phyloP scores from a whole-genome alignment of 1,140 invertebrate genomes.

The Coptotermes formosanus region DNA sequence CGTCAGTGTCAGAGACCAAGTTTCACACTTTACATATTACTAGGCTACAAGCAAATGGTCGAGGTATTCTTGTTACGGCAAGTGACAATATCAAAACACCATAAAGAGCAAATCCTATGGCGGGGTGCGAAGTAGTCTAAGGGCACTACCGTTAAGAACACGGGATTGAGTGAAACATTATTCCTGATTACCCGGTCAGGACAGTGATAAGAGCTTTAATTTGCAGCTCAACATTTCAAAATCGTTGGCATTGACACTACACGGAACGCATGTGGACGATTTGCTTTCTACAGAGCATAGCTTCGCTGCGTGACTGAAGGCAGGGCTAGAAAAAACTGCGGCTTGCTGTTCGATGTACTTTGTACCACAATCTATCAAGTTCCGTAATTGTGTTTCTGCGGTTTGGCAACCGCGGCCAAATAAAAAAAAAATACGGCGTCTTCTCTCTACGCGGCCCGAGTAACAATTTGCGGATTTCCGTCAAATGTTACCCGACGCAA shows the following conservation, averaged over 20 bases:
- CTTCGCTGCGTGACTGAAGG: background rate
- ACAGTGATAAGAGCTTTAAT: background rate
- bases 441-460: background rate
- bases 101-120: too few species aligned
- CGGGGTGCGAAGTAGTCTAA: too few species aligned
- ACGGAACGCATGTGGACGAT: background rate
- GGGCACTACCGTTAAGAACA: too few species aligned
- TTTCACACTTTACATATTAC: too few species aligned
- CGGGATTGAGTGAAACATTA: too few species aligned
- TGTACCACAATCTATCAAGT: slow-evolving; percentile 8
- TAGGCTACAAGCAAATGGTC: too few species aligned
- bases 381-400: background rate
- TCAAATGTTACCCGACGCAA: background rate
- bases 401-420: background rate
- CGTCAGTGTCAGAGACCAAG: too few species aligned
- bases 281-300: background rate
- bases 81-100: too few species aligned
- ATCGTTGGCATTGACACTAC: background rate
- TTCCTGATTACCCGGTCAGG: too few species aligned
- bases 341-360: background rate
- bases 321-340: background rate
- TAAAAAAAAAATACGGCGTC: background rate
- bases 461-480: background rate
- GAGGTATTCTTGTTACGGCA: too few species aligned
- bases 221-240: background rate